A percentile compares a stretch with the other conserved stretches of the same genome.
Evolutionary conservation across 2,888 invertebrate genomes (phyloP).

Genomic region (Tubulanus polymorphus): DNA sequence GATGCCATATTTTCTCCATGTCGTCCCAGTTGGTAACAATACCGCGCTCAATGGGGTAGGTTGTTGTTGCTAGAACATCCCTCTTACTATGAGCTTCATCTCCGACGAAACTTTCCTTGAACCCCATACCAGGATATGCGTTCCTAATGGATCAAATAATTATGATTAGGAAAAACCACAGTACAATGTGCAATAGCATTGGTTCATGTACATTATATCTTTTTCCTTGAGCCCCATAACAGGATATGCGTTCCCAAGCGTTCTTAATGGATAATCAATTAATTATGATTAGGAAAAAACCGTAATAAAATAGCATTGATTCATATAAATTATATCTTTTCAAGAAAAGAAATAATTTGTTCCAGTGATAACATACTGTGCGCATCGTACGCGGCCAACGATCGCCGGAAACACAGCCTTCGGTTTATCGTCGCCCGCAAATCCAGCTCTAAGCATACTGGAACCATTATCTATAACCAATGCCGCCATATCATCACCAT

Average conservation of each 20-base stretch:
- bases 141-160: conserved; percentile 7
- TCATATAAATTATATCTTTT: too few species aligned
- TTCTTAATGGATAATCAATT: too few species aligned
- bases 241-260: too few species aligned
- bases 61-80: conserved; percentile 43
- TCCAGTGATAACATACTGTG: too few species aligned
- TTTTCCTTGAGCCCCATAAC: too few species aligned
- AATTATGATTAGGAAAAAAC: too few species aligned
- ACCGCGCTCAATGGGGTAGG: conserved; percentile 45
- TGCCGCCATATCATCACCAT: conserved; percentile 53
- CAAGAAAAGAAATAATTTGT: too few species aligned
- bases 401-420: conserved; percentile 37
- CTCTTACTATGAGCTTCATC: conserved; percentile 45
- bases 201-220: too few species aligned
- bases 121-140: conserved; percentile 37
- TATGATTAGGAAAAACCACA: too few species aligned
- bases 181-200: too few species aligned
- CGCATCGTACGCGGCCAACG: conserved; percentile 35
- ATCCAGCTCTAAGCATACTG: conserved; percentile 56
- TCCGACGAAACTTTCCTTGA: conserved; percentile 43
- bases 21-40: conserved; percentile 48
- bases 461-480: conserved; percentile 73
- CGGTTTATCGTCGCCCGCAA: conserved; percentile 38
- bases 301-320: too few species aligned
- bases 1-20: conserved; percentile 52